A percentile compares a stretch with the other conserved stretches of the same genome.
Evolutionary conservation across 2,113 vertebrate species (phyloP).

Genomic region (Phrynosoma blainvillii): DNA sequence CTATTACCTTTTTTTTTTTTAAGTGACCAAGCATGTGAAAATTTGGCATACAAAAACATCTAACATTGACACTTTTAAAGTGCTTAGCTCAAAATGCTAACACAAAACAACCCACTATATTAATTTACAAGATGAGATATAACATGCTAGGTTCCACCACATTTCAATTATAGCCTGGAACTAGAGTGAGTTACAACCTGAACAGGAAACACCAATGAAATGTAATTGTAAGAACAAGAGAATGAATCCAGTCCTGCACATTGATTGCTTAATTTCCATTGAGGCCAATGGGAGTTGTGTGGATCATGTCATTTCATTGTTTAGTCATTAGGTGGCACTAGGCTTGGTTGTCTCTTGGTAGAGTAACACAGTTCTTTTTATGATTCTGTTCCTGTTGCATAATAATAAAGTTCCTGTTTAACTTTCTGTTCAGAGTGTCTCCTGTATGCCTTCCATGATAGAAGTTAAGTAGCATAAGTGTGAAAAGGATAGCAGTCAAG

Average conservation of each 20-base stretch:
- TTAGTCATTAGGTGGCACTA: neutral
- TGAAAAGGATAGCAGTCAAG: neutral
- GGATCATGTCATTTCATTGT: neutral
- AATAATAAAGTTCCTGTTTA: neutral
- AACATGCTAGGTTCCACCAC: too few relatives aligned
- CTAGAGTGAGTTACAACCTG: too few relatives aligned
- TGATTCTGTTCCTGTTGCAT: neutral
- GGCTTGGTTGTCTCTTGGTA: neutral
- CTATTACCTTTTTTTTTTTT: too few relatives aligned
- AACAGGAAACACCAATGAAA: neutral
- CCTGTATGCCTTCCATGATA: neutral
- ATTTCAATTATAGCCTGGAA: too few relatives aligned
- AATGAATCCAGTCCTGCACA: neutral
- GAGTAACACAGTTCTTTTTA: neutral
- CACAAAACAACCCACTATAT: too few relatives aligned
- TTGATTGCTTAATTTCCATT: neutral
- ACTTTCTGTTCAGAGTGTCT: neutral
- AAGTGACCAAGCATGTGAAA: too few relatives aligned
- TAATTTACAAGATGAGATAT: too few relatives aligned
- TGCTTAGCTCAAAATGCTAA: too few relatives aligned
- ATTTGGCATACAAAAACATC: too few relatives aligned
- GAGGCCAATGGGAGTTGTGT: neutral
- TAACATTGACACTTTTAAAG: too few relatives aligned
- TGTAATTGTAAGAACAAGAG: neutral
- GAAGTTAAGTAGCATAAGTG: neutral